Evolutionary conservation across 2,113 vertebrate genomes (phyloP).

Genomic region (Taxidea taxus): DNA sequence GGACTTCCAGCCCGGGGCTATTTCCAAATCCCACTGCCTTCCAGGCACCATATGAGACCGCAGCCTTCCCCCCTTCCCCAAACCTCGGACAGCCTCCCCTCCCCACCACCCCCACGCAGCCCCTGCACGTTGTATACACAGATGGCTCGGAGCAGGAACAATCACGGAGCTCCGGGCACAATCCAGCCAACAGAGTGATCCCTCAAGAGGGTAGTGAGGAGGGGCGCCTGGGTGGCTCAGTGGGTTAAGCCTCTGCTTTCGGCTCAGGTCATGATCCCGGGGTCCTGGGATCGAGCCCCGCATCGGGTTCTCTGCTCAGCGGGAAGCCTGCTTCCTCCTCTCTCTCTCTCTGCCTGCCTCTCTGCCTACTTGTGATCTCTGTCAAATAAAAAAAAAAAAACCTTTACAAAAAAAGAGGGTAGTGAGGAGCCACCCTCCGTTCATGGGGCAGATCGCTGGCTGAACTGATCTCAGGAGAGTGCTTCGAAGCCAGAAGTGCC

Average conservation of each 20-base stretch:
- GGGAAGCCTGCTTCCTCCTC: too few relatives aligned
- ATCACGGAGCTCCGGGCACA: neutral
- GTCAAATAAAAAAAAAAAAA: too few relatives aligned
- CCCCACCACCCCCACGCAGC: neutral
- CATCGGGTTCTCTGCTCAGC: too few relatives aligned
- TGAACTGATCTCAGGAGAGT: neutral
- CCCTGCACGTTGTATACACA: neutral
- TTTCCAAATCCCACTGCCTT: neutral
- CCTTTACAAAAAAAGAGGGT: too few relatives aligned
- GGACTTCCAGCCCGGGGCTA: neutral
- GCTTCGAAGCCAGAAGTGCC: neutral
- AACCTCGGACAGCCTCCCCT: neutral
- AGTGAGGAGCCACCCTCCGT: too few relatives aligned
- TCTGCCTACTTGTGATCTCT: too few relatives aligned
- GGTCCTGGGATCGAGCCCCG: too few relatives aligned
- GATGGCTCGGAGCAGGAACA: neutral
- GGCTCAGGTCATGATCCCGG: too few relatives aligned
- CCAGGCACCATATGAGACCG: neutral
- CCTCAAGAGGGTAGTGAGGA: neutral
- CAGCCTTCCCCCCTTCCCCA: rapidly evolving
- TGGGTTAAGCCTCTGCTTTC: too few relatives aligned
- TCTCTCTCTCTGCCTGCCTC: too few relatives aligned
- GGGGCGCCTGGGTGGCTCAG: too few relatives aligned
- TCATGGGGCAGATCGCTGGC: neutral
- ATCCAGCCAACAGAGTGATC: rapidly evolving